A percentile compares a stretch with the other conserved stretches of the same genome.
Evolutionary conservation across 2,113 vertebrate species (phyloP).

Genomic region (Psammodynastes pulverulentus): DNA sequence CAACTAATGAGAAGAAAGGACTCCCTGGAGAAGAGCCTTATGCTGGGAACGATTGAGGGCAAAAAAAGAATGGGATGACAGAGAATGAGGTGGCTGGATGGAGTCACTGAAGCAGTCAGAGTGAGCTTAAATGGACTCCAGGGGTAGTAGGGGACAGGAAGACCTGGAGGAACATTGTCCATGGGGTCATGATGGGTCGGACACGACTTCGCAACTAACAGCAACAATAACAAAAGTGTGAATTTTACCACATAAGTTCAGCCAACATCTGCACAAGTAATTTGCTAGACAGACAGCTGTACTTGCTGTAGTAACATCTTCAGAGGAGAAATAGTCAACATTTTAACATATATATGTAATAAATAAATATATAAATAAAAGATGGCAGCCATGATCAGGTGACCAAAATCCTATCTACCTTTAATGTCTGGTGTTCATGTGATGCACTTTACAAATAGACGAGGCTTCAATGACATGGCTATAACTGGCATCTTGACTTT

Average conservation of each 20-base stretch:
- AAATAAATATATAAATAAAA: not conserved
- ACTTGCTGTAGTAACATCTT: not conserved
- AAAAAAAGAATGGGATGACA: too few species aligned
- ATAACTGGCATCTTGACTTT: not conserved
- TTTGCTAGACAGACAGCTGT: not conserved
- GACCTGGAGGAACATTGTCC: too few species aligned
- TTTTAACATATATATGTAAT: not conserved
- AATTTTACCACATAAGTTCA: not conserved
- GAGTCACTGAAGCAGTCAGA: too few species aligned
- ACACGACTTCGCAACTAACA: too few species aligned
- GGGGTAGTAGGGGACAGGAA: too few species aligned
- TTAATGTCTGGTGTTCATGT: not conserved
- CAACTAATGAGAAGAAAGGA: too few species aligned
- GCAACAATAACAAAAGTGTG: too few species aligned
- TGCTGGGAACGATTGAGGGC: too few species aligned
- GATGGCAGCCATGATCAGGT: not conserved
- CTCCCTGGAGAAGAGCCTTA: too few species aligned
- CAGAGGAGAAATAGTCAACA: not conserved
- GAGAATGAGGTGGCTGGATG: too few species aligned
- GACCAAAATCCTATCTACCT: not conserved
- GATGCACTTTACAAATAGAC: not conserved
- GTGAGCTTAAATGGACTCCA: too few species aligned
- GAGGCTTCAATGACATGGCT: not conserved
- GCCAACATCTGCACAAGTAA: not conserved
- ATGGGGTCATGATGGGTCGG: too few species aligned